Conservation (phyloP, 2,888 invertebrate species). For the Encarsia formosa region DNA sequence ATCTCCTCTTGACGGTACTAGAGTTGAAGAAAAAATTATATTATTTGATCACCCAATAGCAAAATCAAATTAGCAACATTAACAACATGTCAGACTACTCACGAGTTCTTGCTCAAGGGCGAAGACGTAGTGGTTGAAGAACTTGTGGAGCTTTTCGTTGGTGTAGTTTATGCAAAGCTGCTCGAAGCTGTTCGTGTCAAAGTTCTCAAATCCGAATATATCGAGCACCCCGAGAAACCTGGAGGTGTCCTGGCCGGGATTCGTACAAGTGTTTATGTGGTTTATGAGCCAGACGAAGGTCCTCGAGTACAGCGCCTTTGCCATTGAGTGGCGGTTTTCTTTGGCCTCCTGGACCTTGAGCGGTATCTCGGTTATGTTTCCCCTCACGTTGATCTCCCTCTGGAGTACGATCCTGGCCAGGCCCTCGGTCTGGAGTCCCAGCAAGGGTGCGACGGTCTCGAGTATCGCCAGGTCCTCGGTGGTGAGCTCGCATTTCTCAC, state of each 20-base stretch:
- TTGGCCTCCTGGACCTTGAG: constrained; percentile 82
- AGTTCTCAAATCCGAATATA: constrained; percentile 93
- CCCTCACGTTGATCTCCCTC: constrained; percentile 85
- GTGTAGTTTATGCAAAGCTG: constrained; percentile 93
- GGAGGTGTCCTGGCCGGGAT: constrained; percentile 77
- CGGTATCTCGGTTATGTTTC: constrained; percentile 90
- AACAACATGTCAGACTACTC: constrained; percentile 50
- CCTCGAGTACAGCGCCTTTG: constrained; percentile 83
- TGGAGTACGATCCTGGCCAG: constrained; percentile 71
- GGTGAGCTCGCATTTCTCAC: constrained; percentile 75
- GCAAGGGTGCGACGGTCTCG: constrained; percentile 66
- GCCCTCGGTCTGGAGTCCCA: constrained; percentile 72
- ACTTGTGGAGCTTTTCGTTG: constrained; percentile 90
- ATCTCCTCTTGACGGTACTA: constrained; percentile 89
- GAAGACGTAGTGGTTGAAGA: constrained; percentile 95
- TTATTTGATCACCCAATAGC: background rate
- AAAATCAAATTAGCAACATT: background rate
- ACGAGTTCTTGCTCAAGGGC: constrained; percentile 90
- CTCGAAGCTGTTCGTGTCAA: constrained; percentile 84
- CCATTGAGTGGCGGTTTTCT: constrained; percentile 91
- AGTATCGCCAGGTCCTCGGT: constrained; percentile 69
- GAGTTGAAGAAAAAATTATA: no score
- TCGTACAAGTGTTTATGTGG: constrained; percentile 87
- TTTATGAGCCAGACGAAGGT: constrained; percentile 90
- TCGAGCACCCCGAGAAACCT: constrained; percentile 83